These are phyloP conservation scores for Apamea epomidion DNA, from an alignment of 2,888 invertebrate species.

Conservation along the genomic window DNA sequence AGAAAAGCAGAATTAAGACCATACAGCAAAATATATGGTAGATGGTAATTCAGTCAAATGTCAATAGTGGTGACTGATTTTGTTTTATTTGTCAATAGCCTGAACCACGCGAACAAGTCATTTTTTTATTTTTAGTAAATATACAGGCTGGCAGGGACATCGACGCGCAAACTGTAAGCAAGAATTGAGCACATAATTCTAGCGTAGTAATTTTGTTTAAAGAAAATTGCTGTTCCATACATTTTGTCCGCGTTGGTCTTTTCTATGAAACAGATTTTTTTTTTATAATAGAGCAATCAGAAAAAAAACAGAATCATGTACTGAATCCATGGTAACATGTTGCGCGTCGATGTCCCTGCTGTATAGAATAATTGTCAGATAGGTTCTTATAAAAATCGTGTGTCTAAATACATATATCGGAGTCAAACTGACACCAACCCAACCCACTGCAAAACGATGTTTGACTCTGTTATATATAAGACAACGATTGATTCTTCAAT, in stretches of 20 bases:
- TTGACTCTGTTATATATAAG: too few species aligned
- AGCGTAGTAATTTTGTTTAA: too few species aligned
- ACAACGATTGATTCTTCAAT: not conserved
- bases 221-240: too few species aligned
- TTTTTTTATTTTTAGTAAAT: not conserved
- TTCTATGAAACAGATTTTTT: too few species aligned
- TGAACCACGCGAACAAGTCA: not conserved
- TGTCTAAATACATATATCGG: not conserved
- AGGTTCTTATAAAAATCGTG: not conserved
- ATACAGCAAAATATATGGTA: not conserved
- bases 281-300: too few species aligned
- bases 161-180: too few species aligned
- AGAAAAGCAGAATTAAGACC: not conserved
- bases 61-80: not conserved
- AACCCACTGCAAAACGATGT: not conserved
- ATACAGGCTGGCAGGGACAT: too few species aligned
- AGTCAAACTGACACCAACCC: not conserved
- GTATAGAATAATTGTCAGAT: not conserved
- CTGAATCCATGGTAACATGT: too few species aligned
- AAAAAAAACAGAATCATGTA: too few species aligned
- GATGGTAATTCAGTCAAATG: not conserved
- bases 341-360: too few species aligned
- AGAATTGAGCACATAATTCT: too few species aligned
- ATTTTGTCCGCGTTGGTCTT: too few species aligned
- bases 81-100: not conserved